phyloP scores from a whole-genome alignment of 2,797 vertebrate species.

The Sciaenops ocellatus region DNA sequence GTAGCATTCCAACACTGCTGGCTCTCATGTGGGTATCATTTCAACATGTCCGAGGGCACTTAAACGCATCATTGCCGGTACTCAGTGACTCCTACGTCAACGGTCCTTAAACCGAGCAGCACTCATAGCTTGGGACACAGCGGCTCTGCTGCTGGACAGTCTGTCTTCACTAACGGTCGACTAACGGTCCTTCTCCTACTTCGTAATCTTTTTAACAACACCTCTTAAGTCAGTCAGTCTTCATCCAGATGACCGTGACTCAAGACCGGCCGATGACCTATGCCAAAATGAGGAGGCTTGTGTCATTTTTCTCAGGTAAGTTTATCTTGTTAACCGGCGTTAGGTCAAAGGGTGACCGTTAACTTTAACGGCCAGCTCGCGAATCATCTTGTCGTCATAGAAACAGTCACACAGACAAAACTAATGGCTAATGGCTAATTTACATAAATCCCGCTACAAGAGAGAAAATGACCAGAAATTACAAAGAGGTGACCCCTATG shows the following conservation, averaged over 20 bases:
- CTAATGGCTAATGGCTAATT: background rate
- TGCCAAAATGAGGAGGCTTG: conserved; percentile 82
- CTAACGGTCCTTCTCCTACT: background rate
- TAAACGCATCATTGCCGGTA: conserved; percentile 51
- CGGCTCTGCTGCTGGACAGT: background rate
- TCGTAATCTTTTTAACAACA: background rate
- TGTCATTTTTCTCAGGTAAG: conserved; percentile 84
- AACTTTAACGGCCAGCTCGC: too few relatives aligned
- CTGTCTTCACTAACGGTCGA: accelerated
- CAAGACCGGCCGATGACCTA: conserved; percentile 74
- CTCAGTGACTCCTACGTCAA: conserved; percentile 2
- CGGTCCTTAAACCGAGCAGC: conserved; percentile 9
- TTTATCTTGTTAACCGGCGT: background rate
- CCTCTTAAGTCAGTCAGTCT: background rate
- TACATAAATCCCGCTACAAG: background rate
- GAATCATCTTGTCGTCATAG: background rate
- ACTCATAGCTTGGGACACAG: background rate
- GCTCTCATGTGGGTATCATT: background rate
- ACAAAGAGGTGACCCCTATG: background rate
- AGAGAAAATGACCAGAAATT: background rate
- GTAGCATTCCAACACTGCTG: too few relatives aligned
- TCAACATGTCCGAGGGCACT: conserved; percentile 20
- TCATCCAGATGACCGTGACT: conserved; percentile 68
- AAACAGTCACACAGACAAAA: background rate
- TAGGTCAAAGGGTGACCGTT: background rate